Evolutionary conservation across 2,113 vertebrate genomes (phyloP), one percentile per base, ranked within the genome.

Genomic region (Gobius niger): DNA sequence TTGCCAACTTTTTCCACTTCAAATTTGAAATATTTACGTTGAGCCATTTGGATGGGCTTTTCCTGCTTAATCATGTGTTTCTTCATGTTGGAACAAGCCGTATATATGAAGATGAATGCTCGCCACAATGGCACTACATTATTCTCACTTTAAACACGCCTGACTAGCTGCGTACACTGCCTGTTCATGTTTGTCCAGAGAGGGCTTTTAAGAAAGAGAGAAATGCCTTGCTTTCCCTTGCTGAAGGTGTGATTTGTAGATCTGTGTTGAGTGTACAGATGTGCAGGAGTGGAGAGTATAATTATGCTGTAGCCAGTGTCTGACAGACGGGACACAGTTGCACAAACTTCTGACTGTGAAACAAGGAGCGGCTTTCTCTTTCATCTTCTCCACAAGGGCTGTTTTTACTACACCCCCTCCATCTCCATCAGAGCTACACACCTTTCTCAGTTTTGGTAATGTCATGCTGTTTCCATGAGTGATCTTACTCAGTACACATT

Each of bases 301-400:
- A 60, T 60, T 60, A 53, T 46, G 14, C 64, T 57, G 54, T 40
- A 57, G 52, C 18, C 18, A 6, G 8, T 50, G 68, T 65, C 63
- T 61, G n/a, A 47, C 7, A 53, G 88, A 77, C 65, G 72, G 77
- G 24, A 34, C 24, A 34, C 24, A 18, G 19, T 19, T 19, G 18
- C 4, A 18, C 8, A 18, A 9, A 18, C 52, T 1, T 34, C 52
- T 11, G 52, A 54, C 51, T 61, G 41, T 64, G 65, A 64, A 51
- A 53, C 44, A 51, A 19, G 34, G 13, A 59, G 60, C 7, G 2
- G 40, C 66, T 51, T 34, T 51, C 7, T 34, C 18, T 16, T 57
- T 63, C 9, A 9, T 60, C 57, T 47, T 47, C 18, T 66, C 10
- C n/a, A 0, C 14, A 7, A 7, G 57, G n/a, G 42, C 40, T 60